A percentile compares a stretch with the other conserved stretches of the same genome.
phyloP scores from a whole-genome alignment of 2,888 invertebrate genomes.

The Drepana falcataria region DNA sequence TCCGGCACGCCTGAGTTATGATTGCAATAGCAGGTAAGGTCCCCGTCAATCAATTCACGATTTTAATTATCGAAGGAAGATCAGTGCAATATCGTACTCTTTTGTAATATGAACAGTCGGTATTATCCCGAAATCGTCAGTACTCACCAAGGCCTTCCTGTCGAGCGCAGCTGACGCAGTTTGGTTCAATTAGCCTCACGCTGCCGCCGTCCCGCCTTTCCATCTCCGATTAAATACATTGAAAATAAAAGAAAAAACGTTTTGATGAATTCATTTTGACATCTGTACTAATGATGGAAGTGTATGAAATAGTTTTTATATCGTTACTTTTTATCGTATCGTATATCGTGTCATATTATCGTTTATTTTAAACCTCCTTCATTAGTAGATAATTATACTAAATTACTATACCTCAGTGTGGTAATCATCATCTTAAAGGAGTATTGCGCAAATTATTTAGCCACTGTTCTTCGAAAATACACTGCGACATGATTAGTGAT shows the following conservation, averaged over 20 bases:
- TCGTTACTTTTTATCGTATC: too few relatives aligned
- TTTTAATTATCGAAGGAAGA: neutral
- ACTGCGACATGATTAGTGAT: neutral
- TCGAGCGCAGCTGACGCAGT: slow-evolving; percentile 16
- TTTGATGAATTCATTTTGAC: slow-evolving; percentile 10
- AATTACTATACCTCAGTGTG: too few relatives aligned
- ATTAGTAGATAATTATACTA: too few relatives aligned
- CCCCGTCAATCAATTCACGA: neutral
- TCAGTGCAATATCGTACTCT: neutral
- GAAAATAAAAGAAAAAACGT: slow-evolving; percentile 9
- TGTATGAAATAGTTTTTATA: too few relatives aligned
- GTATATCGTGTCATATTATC: too few relatives aligned
- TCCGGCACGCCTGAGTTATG: too few relatives aligned
- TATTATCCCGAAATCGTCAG: neutral
- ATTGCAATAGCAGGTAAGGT: too few relatives aligned
- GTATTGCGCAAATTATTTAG: neutral
- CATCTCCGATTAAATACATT: slow-evolving; percentile 20
- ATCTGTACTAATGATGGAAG: neutral
- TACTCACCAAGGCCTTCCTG: slow-evolving; percentile 5
- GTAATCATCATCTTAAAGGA: too few relatives aligned
- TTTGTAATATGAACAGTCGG: neutral
- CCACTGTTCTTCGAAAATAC: neutral
- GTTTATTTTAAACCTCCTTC: too few relatives aligned
- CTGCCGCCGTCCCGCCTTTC: slow-evolving; percentile 9
- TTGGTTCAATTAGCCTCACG: slow-evolving; percentile 18